Base-by-base conservation (phyloP, 1,140 invertebrate genomes). In the Theocolax elegans region DNA sequence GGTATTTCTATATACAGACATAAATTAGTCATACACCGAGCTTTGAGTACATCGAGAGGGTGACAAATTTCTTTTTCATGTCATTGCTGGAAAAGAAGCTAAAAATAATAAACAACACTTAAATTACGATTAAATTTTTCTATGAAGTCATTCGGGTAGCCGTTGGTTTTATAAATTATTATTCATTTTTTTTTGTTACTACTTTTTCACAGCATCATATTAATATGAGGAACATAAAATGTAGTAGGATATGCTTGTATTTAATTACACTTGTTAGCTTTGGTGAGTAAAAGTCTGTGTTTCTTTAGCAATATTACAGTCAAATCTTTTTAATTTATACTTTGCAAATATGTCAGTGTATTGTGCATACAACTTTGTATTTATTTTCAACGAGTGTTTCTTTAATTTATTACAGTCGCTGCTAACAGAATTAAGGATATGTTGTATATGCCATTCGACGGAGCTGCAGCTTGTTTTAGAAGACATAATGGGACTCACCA, bases 401-500 rank as follows among this genome's bases (percentile, higher is more conserved):
- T 31, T 21, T 53, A 13, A 3, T 48, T 51, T 69, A 2, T 49
- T 65, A 21, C 35, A 86, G 84, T 67, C 42, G 72, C 48, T 49
- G 79, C 81, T 3, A 89, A 91, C 73, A 88, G 93, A 74, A 89
- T 91, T 4, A 90, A 90, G 77, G 90, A 93, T 75, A 92, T 92
- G 86, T 95, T 97, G 85, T 97, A 96, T 81, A 88, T 91, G 75
- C 82, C 89, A 9, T 89, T 96, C 46, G 86, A 90, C 75, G 91
- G 90, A 46, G 87, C 88, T 53, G 87, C 90, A 67, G 90, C 91
- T 56, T 97, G 96, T 87, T 96, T 96, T 80, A 89, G 95, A 74
- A 88, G 94, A 73, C 85, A 97, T 42, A 98, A 97, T 89, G 94
- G 91, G 49, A 97, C 96, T 19, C 94, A 97, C 88, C 94, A 97